phyloP scores from a whole-genome alignment of 2,797 vertebrate species.

The Rallus crepitans region DNA sequence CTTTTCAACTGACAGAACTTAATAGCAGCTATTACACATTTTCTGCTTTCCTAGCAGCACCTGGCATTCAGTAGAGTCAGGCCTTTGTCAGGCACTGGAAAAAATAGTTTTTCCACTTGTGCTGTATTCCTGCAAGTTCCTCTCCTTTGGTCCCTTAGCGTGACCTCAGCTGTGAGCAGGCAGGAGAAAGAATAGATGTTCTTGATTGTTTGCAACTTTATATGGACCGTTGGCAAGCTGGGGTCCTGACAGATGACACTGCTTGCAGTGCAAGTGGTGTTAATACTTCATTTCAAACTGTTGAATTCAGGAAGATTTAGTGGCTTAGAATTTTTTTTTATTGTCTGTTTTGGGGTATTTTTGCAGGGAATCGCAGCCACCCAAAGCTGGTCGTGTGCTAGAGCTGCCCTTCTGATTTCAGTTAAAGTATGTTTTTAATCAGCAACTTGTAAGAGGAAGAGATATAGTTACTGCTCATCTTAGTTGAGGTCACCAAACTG shows the following conservation, averaged over 20 bases:
- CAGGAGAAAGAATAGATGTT: background rate
- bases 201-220: background rate
- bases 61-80: background rate
- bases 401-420: background rate
- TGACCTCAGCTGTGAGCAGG: background rate
- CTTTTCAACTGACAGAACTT: background rate
- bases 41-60: background rate
- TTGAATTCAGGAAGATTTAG: background rate
- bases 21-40: background rate
- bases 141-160: background rate
- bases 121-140: background rate
- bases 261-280: background rate
- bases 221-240: background rate
- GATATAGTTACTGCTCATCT: background rate
- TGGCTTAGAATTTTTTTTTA: background rate
- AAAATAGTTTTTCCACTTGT: background rate
- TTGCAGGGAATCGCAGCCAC: background rate
- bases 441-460: background rate
- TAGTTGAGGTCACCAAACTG: background rate
- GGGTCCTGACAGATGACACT: background rate
- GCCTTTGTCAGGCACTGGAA: background rate
- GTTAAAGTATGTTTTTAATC: background rate
- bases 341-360: background rate
- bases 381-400: background rate
- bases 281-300: background rate